Evolutionary conservation across 2,888 invertebrate species (phyloP).

Genomic region (Salticus scenicus): DNA sequence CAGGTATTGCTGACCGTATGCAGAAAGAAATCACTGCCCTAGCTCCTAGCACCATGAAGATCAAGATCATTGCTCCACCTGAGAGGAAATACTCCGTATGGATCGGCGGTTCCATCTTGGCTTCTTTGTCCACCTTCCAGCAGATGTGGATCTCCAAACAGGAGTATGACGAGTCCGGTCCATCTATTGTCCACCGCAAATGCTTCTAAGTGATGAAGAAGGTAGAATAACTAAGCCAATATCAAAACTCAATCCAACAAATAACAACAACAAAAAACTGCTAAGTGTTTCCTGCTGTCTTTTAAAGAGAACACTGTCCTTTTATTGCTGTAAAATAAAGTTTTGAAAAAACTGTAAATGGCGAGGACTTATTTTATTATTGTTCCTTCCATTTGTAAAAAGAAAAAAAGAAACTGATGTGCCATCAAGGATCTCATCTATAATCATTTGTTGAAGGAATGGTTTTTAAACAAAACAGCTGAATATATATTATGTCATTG

Average conservation of each 20-base stretch:
- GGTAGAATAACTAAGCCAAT: neutral
- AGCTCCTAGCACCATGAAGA: constrained; percentile 81
- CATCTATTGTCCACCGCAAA: constrained; percentile 96
- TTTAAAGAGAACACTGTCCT: constrained; percentile 50
- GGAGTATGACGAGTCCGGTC: constrained; percentile 97
- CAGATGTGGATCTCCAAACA: constrained; percentile 98
- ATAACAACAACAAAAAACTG: constrained; percentile 25
- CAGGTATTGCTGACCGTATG: constrained; percentile 97
- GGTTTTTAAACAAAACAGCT: neutral
- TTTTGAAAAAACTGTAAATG: constrained; percentile 22
- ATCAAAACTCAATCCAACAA: neutral
- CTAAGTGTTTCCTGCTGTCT: constrained; percentile 58
- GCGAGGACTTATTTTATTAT: constrained; percentile 3
- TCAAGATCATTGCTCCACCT: constrained; percentile 89
- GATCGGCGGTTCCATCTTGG: constrained; percentile 98
- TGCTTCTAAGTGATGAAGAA: constrained; percentile 83
- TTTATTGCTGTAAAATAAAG: constrained; percentile 61
- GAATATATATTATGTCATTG: neutral
- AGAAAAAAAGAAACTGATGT: neutral
- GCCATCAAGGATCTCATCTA: constrained; percentile 9
- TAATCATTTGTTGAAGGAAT: constrained; percentile 6
- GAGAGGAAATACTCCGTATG: constrained; percentile 98
- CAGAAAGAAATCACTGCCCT: constrained; percentile 96
- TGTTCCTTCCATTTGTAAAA: neutral
- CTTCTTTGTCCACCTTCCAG: constrained; percentile 90